Conservation (phyloP, 1,140 invertebrate genomes). For the Battus philenor region DNA sequence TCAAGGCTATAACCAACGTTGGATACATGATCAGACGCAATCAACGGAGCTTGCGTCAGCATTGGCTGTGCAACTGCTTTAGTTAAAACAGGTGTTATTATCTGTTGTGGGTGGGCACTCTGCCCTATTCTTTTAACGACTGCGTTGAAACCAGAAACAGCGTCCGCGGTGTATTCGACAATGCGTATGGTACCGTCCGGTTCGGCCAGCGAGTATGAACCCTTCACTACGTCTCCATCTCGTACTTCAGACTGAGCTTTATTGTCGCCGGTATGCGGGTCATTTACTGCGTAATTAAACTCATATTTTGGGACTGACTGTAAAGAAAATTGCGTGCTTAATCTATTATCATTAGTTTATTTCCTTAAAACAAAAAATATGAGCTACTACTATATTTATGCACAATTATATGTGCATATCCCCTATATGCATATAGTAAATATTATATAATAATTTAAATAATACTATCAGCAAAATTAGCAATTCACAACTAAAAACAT, state of each 20-base stretch:
- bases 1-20: conserved; percentile 16
- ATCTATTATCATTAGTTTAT: too few relatives aligned
- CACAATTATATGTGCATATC: neutral
- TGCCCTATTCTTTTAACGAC: conserved; percentile 73
- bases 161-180: conserved; percentile 77
- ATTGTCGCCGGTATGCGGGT: conserved; percentile 79
- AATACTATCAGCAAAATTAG: neutral
- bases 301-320: conserved; percentile 70
- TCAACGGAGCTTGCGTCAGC: conserved; percentile 23
- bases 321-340: conserved; percentile 13
- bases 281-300: conserved; percentile 80
- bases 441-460: neutral
- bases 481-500: too few relatives aligned
- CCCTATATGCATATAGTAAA: neutral
- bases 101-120: conserved; percentile 56
- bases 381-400: neutral
- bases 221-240: conserved; percentile 76
- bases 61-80: conserved; percentile 24
- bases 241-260: conserved; percentile 79
- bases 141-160: conserved; percentile 71
- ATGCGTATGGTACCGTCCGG: conserved; percentile 77
- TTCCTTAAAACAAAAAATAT: neutral
- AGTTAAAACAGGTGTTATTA: conserved; percentile 16
- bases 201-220: conserved; percentile 76
- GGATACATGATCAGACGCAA: conserved; percentile 19